These are phyloP conservation scores for Lanistes nyassanus DNA, from an alignment of 1,140 invertebrate genomes.

Conservation along the genomic window DNA sequence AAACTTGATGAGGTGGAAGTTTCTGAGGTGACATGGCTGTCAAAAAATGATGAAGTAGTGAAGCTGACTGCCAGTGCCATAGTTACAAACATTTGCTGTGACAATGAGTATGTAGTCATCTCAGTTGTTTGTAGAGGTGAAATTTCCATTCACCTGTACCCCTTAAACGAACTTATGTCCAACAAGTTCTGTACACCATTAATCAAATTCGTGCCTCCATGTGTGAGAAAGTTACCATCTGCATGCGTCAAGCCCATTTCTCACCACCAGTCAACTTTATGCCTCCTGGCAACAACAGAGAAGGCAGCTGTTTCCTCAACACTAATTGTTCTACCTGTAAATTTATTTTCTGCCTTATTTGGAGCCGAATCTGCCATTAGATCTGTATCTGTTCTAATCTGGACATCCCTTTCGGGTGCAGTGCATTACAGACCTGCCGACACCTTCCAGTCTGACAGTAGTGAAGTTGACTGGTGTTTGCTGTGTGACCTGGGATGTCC, in stretches of 20 bases:
- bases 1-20: background rate
- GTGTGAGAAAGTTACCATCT: background rate
- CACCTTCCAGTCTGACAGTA: background rate
- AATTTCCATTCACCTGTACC: background rate
- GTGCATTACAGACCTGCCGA: background rate
- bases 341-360: background rate
- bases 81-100: background rate
- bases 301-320: background rate
- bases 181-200: background rate
- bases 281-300: background rate
- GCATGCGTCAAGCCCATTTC: too few species aligned
- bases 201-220: background rate
- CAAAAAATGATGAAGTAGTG: background rate
- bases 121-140: background rate
- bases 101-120: background rate
- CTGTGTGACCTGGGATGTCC: background rate
- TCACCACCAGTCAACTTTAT: background rate
- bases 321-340: background rate
- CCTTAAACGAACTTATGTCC: background rate
- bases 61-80: background rate
- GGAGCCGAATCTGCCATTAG: background rate
- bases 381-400: background rate
- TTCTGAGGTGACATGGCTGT: background rate
- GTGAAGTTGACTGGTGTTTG: background rate
- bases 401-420: background rate